These are phyloP conservation scores for Cladopsammia gracilis DNA, from an alignment of 64 coral and sea anemone species.

Conservation along the genomic window DNA sequence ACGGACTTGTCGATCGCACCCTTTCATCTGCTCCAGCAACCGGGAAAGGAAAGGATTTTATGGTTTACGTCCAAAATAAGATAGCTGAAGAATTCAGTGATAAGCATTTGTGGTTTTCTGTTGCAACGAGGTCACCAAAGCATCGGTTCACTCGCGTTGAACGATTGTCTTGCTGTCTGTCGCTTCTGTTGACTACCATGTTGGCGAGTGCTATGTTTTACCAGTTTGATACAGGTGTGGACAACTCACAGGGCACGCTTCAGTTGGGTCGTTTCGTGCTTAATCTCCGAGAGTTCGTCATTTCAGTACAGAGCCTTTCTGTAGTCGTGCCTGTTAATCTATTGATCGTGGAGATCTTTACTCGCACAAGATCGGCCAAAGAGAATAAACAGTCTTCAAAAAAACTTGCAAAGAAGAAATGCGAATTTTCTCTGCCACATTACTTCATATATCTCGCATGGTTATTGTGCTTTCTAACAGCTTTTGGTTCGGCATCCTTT, in stretches of 20 bases:
- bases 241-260: neutral
- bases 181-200: constrained; percentile 41
- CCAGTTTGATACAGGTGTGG: neutral
- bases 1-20: constrained; percentile 51
- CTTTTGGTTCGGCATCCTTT: constrained; percentile 20
- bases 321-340: constrained; percentile 38
- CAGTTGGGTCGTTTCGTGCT: constrained; percentile 42
- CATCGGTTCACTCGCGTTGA: constrained; percentile 43
- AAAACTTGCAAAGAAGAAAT: neutral
- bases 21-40: neutral
- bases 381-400: neutral
- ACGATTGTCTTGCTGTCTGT: constrained; percentile 43
- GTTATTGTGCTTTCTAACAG: constrained; percentile 40
- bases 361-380: neutral
- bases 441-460: constrained; percentile 22
- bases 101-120: constrained; percentile 60
- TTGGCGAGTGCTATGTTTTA: constrained; percentile 68
- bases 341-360: constrained; percentile 48
- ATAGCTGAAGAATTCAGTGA: constrained; percentile 37
- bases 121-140: constrained; percentile 22
- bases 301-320: constrained; percentile 53
- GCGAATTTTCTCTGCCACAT: neutral
- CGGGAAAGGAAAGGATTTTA: neutral
- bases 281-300: constrained; percentile 31
- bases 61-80: constrained; percentile 8